Evolutionary conservation across 2,797 vertebrate species (phyloP).

Genomic region (Rhynchotus rufescens): DNA sequence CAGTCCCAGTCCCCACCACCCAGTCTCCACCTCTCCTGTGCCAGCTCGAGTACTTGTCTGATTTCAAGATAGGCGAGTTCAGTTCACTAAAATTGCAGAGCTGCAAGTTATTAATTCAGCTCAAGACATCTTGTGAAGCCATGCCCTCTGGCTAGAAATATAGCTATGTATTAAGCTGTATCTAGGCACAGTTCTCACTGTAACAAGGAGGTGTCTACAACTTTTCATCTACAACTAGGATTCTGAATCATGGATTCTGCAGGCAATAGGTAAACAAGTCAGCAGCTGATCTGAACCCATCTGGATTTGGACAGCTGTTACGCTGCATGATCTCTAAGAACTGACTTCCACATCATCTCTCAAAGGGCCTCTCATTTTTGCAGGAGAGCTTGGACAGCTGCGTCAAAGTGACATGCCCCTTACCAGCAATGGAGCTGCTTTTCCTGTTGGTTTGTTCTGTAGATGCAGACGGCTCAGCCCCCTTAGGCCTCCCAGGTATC

Average conservation of each 20-base stretch:
- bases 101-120: not conserved
- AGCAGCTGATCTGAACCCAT: not conserved
- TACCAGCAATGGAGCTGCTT: not conserved
- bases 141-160: not conserved
- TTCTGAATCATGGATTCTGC: not conserved
- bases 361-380: not conserved
- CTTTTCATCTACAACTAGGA: too few species aligned
- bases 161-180: not conserved
- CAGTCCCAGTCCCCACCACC: not conserved
- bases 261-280: not conserved
- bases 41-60: not conserved
- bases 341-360: not conserved
- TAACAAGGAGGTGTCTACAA: not conserved
- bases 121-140: constrained; percentile 4
- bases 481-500: not conserved
- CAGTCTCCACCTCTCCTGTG: not conserved
- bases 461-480: rapidly evolving
- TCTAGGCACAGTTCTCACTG: not conserved
- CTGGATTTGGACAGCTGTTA: not conserved
- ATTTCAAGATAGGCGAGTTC: not conserved
- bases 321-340: not conserved
- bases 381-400: not conserved
- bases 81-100: not conserved
- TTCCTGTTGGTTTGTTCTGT: not conserved
- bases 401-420: not conserved